phyloP scores from a whole-genome alignment of 2,797 vertebrate genomes.

The Stomatorhinus walkeri region DNA sequence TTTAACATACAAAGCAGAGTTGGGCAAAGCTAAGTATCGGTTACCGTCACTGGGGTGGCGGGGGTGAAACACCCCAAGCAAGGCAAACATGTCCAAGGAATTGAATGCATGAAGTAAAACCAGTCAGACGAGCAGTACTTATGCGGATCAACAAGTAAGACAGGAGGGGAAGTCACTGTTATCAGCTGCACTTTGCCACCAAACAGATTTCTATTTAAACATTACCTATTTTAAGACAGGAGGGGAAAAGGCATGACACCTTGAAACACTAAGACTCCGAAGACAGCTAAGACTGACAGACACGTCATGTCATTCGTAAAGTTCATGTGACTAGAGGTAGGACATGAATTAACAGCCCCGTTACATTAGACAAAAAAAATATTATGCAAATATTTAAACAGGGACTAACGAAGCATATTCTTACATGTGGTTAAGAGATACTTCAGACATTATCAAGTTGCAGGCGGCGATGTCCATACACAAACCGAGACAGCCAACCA shows the following conservation, averaged over 20 bases:
- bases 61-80: background rate
- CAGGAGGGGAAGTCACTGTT: background rate
- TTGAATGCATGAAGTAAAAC: constrained; percentile 17
- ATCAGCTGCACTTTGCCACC: background rate
- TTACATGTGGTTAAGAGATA: background rate
- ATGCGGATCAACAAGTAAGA: background rate
- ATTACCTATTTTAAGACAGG: background rate
- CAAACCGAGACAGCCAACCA: background rate
- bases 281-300: background rate
- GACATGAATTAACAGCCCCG: background rate
- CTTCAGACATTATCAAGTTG: background rate
- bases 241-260: background rate
- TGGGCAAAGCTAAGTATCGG: background rate
- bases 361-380: background rate
- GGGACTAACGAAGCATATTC: background rate
- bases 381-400: background rate
- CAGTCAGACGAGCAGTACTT: background rate
- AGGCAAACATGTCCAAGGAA: background rate
- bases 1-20: background rate
- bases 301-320: background rate
- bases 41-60: background rate
- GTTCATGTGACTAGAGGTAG: background rate
- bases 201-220: background rate
- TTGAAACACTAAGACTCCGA: background rate
- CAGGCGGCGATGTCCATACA: background rate